Evolutionary conservation across 2,888 invertebrate species (phyloP).

Genomic region (Hymenopus coronatus): DNA sequence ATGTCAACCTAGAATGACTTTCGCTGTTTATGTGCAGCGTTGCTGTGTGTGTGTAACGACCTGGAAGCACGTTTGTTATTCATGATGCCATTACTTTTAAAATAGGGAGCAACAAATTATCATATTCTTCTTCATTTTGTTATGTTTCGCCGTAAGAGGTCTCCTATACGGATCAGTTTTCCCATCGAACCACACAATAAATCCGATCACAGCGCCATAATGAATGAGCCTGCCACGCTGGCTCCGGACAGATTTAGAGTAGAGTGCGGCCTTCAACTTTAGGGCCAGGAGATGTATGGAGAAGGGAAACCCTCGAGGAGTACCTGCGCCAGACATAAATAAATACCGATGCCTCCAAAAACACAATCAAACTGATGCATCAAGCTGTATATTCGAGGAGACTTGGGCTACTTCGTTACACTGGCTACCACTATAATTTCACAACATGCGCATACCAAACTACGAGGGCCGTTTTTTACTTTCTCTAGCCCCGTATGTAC

Average conservation of each 20-base stretch:
- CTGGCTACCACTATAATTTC: not conserved
- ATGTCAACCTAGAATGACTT: not conserved
- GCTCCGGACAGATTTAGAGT: not conserved
- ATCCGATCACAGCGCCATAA: not conserved
- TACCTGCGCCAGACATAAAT: not conserved
- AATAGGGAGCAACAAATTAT: not conserved
- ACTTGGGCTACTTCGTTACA: not conserved
- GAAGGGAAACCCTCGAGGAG: not conserved
- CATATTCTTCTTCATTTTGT: not conserved
- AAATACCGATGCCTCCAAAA: not conserved
- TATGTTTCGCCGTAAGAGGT: not conserved
- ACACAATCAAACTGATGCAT: not conserved
- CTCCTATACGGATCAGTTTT: not conserved
- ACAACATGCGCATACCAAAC: too few relatives aligned
- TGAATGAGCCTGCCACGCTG: not conserved
- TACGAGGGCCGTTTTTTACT: too few relatives aligned
- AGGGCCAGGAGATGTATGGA: not conserved
- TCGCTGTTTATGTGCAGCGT: not conserved
- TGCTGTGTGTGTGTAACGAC: not conserved
- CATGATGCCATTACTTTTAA: not conserved
- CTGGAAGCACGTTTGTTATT: not conserved
- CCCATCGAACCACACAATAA: not conserved
- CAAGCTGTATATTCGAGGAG: not conserved
- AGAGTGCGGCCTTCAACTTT: not conserved
- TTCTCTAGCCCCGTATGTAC: too few relatives aligned